Percentiles rank a stretch among this genome's conserved stretches.
These are phyloP conservation scores for Morone saxatilis DNA, from an alignment of 2,113 vertebrate species.

Conservation along the genomic window DNA sequence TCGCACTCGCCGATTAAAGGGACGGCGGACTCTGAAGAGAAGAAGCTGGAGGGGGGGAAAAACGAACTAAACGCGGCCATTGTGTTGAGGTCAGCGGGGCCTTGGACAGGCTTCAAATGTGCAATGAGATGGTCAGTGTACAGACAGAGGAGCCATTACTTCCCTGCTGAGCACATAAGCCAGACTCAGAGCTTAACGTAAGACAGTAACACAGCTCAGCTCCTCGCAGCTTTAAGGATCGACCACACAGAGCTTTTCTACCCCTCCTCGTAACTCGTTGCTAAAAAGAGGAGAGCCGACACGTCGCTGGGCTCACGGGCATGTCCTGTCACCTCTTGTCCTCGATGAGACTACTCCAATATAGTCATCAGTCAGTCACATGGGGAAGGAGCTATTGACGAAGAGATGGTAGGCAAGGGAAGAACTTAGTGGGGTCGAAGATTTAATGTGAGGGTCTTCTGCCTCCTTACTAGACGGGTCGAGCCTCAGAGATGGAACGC, in stretches of 20 bases:
- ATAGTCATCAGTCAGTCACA: constrained; percentile 38
- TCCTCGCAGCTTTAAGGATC: constrained; percentile 43
- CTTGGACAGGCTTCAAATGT: constrained; percentile 73
- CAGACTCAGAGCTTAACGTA: constrained; percentile 57
- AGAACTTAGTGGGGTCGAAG: no score
- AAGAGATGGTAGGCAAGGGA: neutral
- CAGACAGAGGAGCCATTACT: constrained; percentile 71
- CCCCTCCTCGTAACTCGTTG: constrained; percentile 18
- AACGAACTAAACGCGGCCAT: constrained; percentile 42
- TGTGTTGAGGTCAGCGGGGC: constrained; percentile 71
- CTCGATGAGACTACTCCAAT: constrained; percentile 75
- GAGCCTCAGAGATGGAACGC: constrained; percentile 26
- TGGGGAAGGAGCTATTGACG: constrained; percentile 23
- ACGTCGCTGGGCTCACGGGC: constrained; percentile 25
- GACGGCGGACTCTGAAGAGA: constrained; percentile 29
- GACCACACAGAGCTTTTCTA: constrained; percentile 7
- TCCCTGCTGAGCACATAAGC: constrained; percentile 70
- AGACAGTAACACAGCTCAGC: constrained; percentile 62
- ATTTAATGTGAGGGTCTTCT: constrained; percentile 9
- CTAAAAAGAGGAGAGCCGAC: constrained; percentile 36
- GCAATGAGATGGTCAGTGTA: constrained; percentile 70
- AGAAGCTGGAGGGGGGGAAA: constrained; percentile 9
- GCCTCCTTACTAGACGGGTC: neutral
- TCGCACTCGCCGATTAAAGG: constrained; percentile 59
- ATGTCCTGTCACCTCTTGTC: constrained; percentile 57